These are phyloP conservation scores for Agrochola lychnidis DNA, from an alignment of 2,888 invertebrate genomes.

Conservation along the genomic window DNA sequence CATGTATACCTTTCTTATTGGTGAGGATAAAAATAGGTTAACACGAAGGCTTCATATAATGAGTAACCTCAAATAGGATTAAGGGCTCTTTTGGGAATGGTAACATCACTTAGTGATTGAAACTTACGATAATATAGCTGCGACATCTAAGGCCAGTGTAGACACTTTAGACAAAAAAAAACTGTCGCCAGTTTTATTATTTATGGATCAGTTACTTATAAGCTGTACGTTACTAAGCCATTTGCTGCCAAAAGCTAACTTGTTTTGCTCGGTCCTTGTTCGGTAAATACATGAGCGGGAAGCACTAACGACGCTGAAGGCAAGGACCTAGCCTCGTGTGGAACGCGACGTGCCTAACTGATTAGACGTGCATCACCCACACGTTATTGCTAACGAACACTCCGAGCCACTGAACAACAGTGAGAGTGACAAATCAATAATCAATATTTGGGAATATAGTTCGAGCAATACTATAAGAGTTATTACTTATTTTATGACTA, in stretches of 20 bases:
- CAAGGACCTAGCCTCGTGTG: constrained; percentile 54
- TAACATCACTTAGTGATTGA: constrained; percentile 20
- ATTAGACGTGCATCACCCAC: constrained; percentile 63
- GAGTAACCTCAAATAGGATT: constrained; percentile 29
- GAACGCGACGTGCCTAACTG: constrained; percentile 60
- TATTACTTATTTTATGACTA: constrained; percentile 22
- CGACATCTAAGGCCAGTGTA: neutral
- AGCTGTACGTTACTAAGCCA: constrained; percentile 3
- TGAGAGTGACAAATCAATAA: constrained; percentile 48
- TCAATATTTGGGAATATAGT: constrained; percentile 23
- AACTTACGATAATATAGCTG: neutral
- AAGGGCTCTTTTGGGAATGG: constrained; percentile 10
- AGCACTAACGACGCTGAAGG: constrained; percentile 43
- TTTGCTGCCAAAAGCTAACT: constrained; percentile 11
- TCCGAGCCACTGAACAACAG: constrained; percentile 15
- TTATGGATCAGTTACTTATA: neutral
- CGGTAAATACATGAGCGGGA: constrained; percentile 43
- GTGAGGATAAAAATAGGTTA: constrained; percentile 53
- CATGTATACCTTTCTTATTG: constrained; percentile 44
- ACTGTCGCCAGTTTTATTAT: constrained; percentile 21
- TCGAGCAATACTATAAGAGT: neutral
- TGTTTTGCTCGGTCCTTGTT: constrained; percentile 37
- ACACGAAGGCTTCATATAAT: constrained; percentile 35
- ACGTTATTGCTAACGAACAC: constrained; percentile 37
- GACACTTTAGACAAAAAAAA: neutral